Percentiles rank a stretch among this genome's conserved stretches.
These are phyloP conservation scores for Euthynnus affinis DNA, from an alignment of 2,797 vertebrate genomes.

Conservation along the genomic window DNA sequence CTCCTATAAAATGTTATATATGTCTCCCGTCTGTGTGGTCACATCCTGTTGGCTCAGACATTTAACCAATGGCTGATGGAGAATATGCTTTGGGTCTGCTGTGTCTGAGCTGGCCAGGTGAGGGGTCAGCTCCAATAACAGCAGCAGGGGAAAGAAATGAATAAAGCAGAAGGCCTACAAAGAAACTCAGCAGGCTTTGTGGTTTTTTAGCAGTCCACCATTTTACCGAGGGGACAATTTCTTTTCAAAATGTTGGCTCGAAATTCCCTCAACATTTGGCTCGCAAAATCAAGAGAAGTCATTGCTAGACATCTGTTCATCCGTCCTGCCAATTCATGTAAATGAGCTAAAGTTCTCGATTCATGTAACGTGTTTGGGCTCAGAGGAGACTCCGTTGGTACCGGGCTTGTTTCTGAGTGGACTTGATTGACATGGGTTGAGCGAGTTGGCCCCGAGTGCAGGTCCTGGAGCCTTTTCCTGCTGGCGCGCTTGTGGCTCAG, in stretches of 20 bases:
- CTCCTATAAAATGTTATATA: constrained; percentile 33
- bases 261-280: constrained; percentile 52
- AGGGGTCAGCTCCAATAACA: constrained; percentile 62
- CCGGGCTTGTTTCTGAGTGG: constrained; percentile 50
- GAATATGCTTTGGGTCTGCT: constrained; percentile 7
- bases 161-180: constrained; percentile 51
- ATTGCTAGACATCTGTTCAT: constrained; percentile 40
- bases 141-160: constrained; percentile 43
- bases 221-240: constrained; percentile 61
- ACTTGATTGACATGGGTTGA: constrained; percentile 61
- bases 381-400: constrained; percentile 33
- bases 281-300: constrained; percentile 33
- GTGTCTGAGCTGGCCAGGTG: constrained; percentile 37
- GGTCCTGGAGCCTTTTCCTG: constrained; percentile 50
- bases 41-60: constrained; percentile 46
- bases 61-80: constrained; percentile 23
- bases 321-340: constrained; percentile 44
- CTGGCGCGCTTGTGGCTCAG: constrained; percentile 59
- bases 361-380: constrained; percentile 45
- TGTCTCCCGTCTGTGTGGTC: constrained; percentile 42
- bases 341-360: constrained; percentile 32
- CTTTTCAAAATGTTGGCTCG: constrained; percentile 64
- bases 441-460: constrained; percentile 36
- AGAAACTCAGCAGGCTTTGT: constrained; percentile 52
- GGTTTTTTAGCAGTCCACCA: constrained; percentile 65